phyloP scores from a whole-genome alignment of 2,797 vertebrate genomes.

The Diplodus sargus region DNA sequence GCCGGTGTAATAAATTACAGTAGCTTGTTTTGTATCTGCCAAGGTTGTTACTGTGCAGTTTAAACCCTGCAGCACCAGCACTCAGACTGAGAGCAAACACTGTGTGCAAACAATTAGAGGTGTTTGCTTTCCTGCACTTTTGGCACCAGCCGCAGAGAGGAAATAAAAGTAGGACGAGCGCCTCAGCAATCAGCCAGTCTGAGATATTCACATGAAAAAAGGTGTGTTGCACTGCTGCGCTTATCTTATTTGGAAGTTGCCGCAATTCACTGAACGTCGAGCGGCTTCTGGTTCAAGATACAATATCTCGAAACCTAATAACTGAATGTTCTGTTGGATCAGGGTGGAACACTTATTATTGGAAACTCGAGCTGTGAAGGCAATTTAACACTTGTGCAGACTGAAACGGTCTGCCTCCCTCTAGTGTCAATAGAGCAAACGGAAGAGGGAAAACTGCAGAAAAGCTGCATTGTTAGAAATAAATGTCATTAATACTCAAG shows the following conservation, averaged over 20 bases:
- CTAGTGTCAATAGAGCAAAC: constrained; percentile 49
- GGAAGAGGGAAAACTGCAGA: neutral
- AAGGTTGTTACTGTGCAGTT: constrained; percentile 66
- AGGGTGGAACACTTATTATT: neutral
- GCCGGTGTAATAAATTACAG: constrained; percentile 12
- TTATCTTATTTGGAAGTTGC: neutral
- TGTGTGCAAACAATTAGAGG: constrained; percentile 43
- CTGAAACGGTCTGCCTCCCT: constrained; percentile 44
- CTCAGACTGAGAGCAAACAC: constrained; percentile 49
- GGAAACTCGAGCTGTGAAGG: constrained; percentile 6
- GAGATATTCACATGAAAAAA: neutral
- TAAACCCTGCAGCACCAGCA: constrained; percentile 39
- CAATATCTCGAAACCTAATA: neutral
- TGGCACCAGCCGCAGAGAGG: constrained; percentile 10
- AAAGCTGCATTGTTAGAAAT: neutral
- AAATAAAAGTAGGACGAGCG: neutral
- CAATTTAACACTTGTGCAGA: neutral
- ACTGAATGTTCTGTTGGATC: neutral
- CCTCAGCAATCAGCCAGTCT: neutral
- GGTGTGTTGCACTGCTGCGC: neutral
- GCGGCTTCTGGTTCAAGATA: neutral
- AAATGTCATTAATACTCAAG: neutral
- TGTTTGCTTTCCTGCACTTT: constrained; percentile 43
- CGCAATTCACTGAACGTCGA: neutral
- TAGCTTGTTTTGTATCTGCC: constrained; percentile 13